A percentile compares a stretch with the other conserved stretches of the same genome.
Evolutionary conservation across 2,888 invertebrate species (phyloP).

Genomic region (Coecobrya sp.): DNA sequence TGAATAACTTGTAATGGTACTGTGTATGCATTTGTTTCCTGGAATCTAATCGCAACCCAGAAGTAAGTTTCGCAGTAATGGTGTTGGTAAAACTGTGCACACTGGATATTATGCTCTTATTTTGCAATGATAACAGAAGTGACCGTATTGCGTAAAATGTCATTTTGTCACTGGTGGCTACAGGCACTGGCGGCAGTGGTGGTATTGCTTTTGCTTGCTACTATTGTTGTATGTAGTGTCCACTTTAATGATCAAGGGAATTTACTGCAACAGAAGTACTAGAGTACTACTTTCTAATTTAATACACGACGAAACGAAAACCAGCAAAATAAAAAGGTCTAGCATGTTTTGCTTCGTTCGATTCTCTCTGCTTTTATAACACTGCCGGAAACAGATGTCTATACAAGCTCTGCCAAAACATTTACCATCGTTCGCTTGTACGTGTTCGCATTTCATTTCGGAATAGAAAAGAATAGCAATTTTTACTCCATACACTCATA

Average conservation of each 20-base stretch:
- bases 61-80: not conserved
- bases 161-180: constrained; percentile 1
- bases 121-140: constrained; percentile 35
- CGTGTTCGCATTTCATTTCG: not conserved
- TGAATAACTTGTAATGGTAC: not conserved
- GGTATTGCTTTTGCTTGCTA: not conserved
- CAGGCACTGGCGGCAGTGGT: not conserved
- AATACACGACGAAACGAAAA: not conserved
- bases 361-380: not conserved
- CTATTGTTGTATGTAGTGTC: constrained; percentile 9
- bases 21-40: constrained; percentile 1
- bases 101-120: not conserved
- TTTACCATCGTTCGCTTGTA: not conserved
- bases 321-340: not conserved
- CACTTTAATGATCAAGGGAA: constrained; percentile 9
- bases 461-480: not conserved
- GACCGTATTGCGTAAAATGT: constrained; percentile 39
- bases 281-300: constrained; percentile 10
- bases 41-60: not conserved
- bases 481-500: not conserved
- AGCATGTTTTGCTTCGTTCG: not conserved
- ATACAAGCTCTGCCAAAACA: not conserved
- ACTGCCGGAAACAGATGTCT: constrained; percentile 22
- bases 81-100: not conserved
- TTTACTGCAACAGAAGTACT: not conserved